Evolutionary conservation across 2,888 invertebrate genomes (phyloP).

Genomic region (Protodeltote pygarga): DNA sequence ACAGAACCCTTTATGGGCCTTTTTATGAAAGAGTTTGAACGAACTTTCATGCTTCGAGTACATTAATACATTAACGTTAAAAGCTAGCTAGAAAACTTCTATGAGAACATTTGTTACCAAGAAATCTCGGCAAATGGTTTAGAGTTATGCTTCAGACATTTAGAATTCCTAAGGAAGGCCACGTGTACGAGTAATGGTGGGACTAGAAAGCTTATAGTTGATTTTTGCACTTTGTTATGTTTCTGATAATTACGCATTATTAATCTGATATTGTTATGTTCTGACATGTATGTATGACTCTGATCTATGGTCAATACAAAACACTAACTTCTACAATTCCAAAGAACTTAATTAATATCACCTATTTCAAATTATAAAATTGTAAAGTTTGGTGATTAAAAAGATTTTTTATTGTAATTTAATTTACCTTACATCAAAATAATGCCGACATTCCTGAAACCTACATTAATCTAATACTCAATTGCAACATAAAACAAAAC

Average conservation of each 20-base stretch:
- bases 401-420: neutral
- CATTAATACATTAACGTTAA: slow-evolving; percentile 49
- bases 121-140: slow-evolving; percentile 37
- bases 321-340: no score
- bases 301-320: no score
- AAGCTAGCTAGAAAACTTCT: slow-evolving; percentile 31
- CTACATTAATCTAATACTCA: slow-evolving; percentile 16
- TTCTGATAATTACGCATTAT: no score
- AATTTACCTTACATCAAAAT: slow-evolving; percentile 4
- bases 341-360: no score
- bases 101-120: slow-evolving; percentile 39
- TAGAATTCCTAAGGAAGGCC: slow-evolving; percentile 26
- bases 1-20: no score
- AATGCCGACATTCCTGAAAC: slow-evolving; percentile 17
- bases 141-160: slow-evolving; percentile 44
- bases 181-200: no score
- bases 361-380: no score
- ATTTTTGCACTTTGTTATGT: no score
- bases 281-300: no score
- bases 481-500: slow-evolving; percentile 44
- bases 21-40: neutral
- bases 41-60: slow-evolving; percentile 3
- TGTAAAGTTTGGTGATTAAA: no score
- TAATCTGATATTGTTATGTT: no score
- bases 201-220: no score